These are phyloP conservation scores for Scomber colias DNA, from an alignment of 2,113 vertebrate species.

Conservation along the genomic window DNA sequence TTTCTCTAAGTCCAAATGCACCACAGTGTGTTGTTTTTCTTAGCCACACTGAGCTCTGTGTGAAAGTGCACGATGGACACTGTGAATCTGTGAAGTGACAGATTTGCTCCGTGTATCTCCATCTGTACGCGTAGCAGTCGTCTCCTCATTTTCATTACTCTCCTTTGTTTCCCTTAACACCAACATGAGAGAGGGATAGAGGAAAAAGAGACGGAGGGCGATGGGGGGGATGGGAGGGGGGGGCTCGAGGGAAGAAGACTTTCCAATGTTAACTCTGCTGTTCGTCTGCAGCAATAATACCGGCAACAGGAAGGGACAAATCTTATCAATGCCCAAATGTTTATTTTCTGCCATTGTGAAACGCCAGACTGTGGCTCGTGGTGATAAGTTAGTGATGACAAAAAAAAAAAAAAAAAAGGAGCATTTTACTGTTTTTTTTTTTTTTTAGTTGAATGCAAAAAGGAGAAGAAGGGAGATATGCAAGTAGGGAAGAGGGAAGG, in stretches of 20 bases:
- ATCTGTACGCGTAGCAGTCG: background rate
- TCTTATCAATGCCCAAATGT: conserved; percentile 63
- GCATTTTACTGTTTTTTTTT: conserved; percentile 21
- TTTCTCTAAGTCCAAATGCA: background rate
- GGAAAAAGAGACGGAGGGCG: conserved; percentile 39
- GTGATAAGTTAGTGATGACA: conserved; percentile 46
- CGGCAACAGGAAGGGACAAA: conserved; percentile 43
- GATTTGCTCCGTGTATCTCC: conserved; percentile 10
- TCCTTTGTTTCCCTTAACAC: conserved; percentile 14
- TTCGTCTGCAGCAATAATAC: conserved; percentile 58
- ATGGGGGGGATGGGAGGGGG: conserved; percentile 1
- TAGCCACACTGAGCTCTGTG: background rate
- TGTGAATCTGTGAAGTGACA: conserved; percentile 11
- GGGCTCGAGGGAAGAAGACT: background rate
- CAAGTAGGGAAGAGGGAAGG: conserved; percentile 29
- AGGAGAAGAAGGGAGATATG: conserved; percentile 9
- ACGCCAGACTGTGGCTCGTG: conserved; percentile 54
- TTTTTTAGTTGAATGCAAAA: conserved; percentile 52
- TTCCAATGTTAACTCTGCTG: conserved; percentile 44
- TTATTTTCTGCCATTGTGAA: conserved; percentile 62
- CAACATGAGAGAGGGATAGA: conserved; percentile 13
- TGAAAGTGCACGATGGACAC: background rate
- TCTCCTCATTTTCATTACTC: background rate
- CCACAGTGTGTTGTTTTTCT: background rate
- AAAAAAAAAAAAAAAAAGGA: conserved; percentile 44